Evolutionary conservation across 2,113 vertebrate genomes (phyloP).

Genomic region (Ceuthmochares aereus): DNA sequence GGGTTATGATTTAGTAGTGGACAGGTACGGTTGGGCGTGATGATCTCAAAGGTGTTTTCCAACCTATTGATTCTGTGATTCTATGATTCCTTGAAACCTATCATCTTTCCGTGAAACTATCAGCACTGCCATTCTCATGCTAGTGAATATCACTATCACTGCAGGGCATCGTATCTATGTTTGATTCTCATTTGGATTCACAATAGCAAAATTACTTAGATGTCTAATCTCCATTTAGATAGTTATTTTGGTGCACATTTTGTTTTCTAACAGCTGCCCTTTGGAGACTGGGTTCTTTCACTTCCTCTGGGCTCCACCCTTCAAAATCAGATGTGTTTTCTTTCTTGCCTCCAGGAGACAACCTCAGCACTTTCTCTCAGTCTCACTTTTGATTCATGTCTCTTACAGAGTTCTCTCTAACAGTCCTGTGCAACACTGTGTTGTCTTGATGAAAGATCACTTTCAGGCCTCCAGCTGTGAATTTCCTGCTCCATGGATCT

Average conservation of each 20-base stretch:
- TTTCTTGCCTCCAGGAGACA: neutral
- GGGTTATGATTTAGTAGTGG: too few species aligned
- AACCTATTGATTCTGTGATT: too few species aligned
- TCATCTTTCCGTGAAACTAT: neutral
- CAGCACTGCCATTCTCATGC: neutral
- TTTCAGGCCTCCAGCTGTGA: conserved; percentile 36
- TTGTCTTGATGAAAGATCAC: neutral
- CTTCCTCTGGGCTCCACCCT: neutral
- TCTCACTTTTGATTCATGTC: neutral
- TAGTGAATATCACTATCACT: neutral
- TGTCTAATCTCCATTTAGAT: neutral
- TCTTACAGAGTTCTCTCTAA: conserved; percentile 20
- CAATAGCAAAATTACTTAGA: neutral
- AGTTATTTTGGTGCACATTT: neutral
- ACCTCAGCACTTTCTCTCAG: neutral
- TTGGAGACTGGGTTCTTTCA: neutral
- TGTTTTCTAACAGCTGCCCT: neutral
- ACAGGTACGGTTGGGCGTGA: too few species aligned
- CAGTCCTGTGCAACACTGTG: conserved; percentile 42
- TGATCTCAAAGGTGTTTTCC: too few species aligned
- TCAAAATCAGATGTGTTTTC: neutral
- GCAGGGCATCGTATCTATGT: neutral
- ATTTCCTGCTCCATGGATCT: neutral
- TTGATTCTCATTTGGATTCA: neutral
- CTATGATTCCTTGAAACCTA: neutral